A percentile compares a stretch with the other conserved stretches of the same genome.
These are phyloP conservation scores for Gorsachius goisagi DNA, from an alignment of 2,113 vertebrate genomes.

Conservation along the genomic window DNA sequence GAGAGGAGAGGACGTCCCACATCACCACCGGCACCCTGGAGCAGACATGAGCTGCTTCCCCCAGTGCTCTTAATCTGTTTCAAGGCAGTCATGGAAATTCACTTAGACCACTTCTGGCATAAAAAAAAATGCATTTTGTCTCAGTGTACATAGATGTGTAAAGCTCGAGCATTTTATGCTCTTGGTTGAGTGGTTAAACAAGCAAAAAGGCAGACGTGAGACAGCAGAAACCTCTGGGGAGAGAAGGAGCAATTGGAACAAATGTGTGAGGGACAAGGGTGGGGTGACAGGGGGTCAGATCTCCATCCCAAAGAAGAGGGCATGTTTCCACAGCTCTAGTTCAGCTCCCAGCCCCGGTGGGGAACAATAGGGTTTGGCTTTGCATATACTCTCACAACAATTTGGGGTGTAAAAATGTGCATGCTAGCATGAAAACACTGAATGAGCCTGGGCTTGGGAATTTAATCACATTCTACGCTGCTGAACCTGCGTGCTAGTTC, in stretches of 20 bases:
- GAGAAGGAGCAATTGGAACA: background rate
- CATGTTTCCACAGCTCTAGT: background rate
- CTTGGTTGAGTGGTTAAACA: background rate
- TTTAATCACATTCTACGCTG: background rate
- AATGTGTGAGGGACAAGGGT: accelerated
- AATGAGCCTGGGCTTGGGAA: background rate
- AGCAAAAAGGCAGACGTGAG: accelerated
- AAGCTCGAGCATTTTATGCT: background rate
- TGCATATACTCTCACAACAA: accelerated
- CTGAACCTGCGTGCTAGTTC: background rate
- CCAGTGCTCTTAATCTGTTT: background rate
- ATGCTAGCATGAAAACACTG: background rate
- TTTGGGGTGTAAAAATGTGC: background rate
- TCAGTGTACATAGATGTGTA: background rate
- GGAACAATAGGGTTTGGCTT: background rate
- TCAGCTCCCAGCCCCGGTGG: background rate
- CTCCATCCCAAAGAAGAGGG: background rate
- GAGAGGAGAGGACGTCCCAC: background rate
- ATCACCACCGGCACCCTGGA: background rate
- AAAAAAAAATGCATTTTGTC: background rate
- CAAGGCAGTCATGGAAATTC: background rate
- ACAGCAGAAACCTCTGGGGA: background rate
- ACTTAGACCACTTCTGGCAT: no score
- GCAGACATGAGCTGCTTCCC: background rate
- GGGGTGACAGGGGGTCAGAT: background rate